Percentiles rank a stretch among this genome's conserved stretches.
Conservation (phyloP, 2,113 vertebrate genomes). For the Varanus komodoensis region DNA sequence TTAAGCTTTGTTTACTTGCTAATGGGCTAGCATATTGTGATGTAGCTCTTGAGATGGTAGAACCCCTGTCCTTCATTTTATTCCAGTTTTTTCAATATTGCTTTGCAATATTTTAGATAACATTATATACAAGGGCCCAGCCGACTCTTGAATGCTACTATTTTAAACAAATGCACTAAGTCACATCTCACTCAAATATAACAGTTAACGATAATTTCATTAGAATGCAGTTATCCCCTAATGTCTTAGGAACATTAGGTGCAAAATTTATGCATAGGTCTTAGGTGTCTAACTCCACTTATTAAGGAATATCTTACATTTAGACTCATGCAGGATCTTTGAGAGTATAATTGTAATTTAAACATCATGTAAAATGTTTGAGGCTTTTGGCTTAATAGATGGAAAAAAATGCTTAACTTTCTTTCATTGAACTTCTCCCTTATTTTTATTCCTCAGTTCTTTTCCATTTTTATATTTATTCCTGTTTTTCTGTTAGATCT, state of each 20-base stretch:
- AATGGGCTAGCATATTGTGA: neutral
- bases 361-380: neutral
- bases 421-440: neutral
- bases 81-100: neutral
- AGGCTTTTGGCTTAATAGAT: neutral
- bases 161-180: neutral
- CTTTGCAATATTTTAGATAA: neutral
- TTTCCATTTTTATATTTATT: neutral
- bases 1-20: slow-evolving; percentile 45
- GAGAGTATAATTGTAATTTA: slow-evolving; percentile 13
- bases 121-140: neutral
- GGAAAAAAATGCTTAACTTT: neutral
- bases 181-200: neutral
- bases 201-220: neutral
- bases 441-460: neutral
- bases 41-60: slow-evolving; percentile 41
- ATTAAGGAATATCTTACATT: neutral
- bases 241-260: neutral
- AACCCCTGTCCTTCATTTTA: neutral
- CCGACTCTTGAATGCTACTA: neutral
- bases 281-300: neutral
- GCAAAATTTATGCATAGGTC: no score
- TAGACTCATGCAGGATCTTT: neutral
- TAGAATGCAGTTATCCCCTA: neutral
- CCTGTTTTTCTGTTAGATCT: neutral